phyloP scores from a whole-genome alignment of 2,888 invertebrate species.

The Celastrina argiolus region DNA sequence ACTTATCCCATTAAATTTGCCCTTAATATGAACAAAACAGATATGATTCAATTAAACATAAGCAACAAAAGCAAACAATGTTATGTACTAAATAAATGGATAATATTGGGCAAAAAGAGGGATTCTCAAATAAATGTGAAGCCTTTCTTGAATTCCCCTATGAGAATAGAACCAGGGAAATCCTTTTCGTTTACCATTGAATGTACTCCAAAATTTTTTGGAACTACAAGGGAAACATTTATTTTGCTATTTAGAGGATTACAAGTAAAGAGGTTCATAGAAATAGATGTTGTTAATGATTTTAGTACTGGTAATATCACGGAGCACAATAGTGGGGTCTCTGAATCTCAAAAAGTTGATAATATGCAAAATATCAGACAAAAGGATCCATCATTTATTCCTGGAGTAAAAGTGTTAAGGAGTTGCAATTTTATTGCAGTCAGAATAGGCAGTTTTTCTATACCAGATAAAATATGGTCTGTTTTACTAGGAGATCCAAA shows the following conservation, averaged over 20 bases:
- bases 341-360: conserved; percentile 40
- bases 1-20: conserved; percentile 69
- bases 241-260: conserved; percentile 80
- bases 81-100: conserved; percentile 67
- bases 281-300: conserved; percentile 66
- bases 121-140: conserved; percentile 73
- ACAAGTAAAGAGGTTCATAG: conserved; percentile 78
- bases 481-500: conserved; percentile 59
- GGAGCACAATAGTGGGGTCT: conserved; percentile 17
- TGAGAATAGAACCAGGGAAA: conserved; percentile 58
- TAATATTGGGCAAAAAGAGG: conserved; percentile 68
- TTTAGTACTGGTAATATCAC: conserved; percentile 28
- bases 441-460: conserved; percentile 61
- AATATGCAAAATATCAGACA: conserved; percentile 47
- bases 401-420: conserved; percentile 73
- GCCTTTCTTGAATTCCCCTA: conserved; percentile 52
- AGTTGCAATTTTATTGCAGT: conserved; percentile 80
- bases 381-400: conserved; percentile 47
- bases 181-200: conserved; percentile 63
- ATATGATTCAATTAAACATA: conserved; percentile 45
- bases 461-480: conserved; percentile 71
- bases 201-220: conserved; percentile 79
- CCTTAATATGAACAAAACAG: conserved; percentile 51
- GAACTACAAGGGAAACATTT: conserved; percentile 78
- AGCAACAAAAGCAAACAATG: conserved; percentile 64